Percentiles rank a stretch among this genome's conserved stretches.
Conservation (phyloP, 2,888 invertebrate species). For the Xestia xanthographa region DNA sequence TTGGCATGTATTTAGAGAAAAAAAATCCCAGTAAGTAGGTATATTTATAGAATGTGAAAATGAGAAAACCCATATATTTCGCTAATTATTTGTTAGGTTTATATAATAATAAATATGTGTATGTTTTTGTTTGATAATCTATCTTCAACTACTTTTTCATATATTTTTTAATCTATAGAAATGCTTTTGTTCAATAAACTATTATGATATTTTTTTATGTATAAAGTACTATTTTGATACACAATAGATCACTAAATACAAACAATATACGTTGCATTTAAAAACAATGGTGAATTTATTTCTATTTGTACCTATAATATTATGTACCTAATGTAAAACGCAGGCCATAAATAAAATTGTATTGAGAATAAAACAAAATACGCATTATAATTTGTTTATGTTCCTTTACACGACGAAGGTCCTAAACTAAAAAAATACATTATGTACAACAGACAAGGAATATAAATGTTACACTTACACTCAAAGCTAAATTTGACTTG, state of each 20-base stretch:
- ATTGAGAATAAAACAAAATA: slow-evolving; percentile 13
- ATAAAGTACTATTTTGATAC: background rate
- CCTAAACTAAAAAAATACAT: background rate
- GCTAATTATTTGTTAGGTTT: background rate
- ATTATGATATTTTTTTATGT: background rate
- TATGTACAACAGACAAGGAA: background rate
- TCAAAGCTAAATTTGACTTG: no score
- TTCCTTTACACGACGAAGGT: background rate
- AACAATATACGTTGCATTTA: no score
- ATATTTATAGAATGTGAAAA: background rate
- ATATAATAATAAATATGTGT: background rate
- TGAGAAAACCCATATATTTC: background rate
- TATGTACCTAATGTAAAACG: slow-evolving; percentile 12
- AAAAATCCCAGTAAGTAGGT: no score
- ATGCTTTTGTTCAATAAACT: background rate
- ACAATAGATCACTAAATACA: background rate
- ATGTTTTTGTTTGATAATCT: background rate
- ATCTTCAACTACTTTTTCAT: background rate
- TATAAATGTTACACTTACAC: background rate
- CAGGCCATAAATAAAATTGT: slow-evolving; percentile 17
- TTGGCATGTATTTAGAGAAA: slow-evolving; percentile 1
- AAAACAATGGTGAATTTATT: background rate
- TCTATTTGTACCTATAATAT: background rate
- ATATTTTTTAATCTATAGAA: background rate
- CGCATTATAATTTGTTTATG: slow-evolving; percentile 17